phyloP scores from a whole-genome alignment of 2,888 invertebrate species.

The Leucoma salicis region DNA sequence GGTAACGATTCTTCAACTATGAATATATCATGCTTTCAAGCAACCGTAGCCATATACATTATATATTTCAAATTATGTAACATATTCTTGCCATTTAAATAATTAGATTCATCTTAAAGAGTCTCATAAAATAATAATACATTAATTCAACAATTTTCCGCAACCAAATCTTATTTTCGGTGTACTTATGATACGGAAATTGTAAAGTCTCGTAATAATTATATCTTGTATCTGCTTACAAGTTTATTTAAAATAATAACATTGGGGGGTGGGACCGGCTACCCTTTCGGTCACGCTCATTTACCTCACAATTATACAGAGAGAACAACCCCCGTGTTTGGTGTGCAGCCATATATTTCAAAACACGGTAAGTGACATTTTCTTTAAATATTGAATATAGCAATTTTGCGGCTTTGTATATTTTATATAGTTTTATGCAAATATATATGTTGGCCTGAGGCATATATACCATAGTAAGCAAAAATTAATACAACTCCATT shows the following conservation, averaged over 20 bases:
- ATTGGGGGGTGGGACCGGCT: constrained; percentile 39
- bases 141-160: too few relatives aligned
- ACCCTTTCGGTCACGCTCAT: constrained; percentile 61
- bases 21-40: too few relatives aligned
- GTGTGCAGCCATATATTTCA: constrained; percentile 18
- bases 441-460: too few relatives aligned
- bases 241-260: constrained; percentile 53
- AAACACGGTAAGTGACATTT: constrained; percentile 28
- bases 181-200: constrained; percentile 18
- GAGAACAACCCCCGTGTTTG: constrained; percentile 44
- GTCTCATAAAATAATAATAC: too few relatives aligned
- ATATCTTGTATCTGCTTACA: constrained; percentile 36
- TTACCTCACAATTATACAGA: constrained; percentile 66
- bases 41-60: too few relatives aligned
- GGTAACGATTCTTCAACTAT: too few relatives aligned
- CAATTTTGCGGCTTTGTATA: too few relatives aligned
- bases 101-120: too few relatives aligned
- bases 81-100: too few relatives aligned
- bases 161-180: constrained; percentile 14
- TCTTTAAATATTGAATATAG: background rate
- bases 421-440: background rate
- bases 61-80: too few relatives aligned
- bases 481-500: too few relatives aligned
- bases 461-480: too few relatives aligned
- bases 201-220: constrained; percentile 22